Conservation (phyloP, 2,113 vertebrate species). For the Dendrocopos noguchii region DNA sequence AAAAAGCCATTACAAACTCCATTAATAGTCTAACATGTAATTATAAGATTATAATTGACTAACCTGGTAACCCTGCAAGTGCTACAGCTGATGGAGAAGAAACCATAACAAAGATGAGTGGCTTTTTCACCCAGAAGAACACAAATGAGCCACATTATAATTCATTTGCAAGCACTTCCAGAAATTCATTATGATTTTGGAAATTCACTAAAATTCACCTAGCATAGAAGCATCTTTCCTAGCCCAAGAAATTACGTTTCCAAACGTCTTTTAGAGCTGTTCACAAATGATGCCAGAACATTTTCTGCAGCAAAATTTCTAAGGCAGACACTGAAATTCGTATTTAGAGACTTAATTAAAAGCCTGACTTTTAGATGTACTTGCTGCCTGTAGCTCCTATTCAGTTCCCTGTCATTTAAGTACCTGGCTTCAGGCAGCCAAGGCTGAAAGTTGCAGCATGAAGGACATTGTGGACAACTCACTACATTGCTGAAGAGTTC, state of each 20-base stretch:
- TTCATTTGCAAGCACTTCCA: neutral
- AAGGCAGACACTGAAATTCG: neutral
- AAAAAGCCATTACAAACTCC: neutral
- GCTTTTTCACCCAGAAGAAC: neutral
- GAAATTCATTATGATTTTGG: neutral
- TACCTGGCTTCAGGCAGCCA: neutral
- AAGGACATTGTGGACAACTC: neutral
- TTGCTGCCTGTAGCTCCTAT: neutral
- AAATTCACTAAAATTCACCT: conserved; percentile 9
- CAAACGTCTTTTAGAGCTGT: neutral
- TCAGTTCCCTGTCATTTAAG: neutral
- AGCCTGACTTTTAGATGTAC: neutral
- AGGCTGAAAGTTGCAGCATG: neutral
- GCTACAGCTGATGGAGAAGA: neutral
- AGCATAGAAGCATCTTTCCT: neutral
- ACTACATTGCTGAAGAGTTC: rapidly evolving
- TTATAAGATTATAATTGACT: conserved; percentile 39
- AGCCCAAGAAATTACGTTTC: neutral
- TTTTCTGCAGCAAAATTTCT: neutral
- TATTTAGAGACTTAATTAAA: neutral
- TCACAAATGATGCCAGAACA: neutral
- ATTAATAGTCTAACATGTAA: conserved; percentile 13
- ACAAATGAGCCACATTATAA: neutral
- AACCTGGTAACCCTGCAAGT: neutral
- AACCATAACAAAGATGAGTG: conserved; percentile 1